Evolutionary conservation across 2,113 vertebrate genomes (phyloP).

Genomic region (Dunckerocampus dactyliophorus): DNA sequence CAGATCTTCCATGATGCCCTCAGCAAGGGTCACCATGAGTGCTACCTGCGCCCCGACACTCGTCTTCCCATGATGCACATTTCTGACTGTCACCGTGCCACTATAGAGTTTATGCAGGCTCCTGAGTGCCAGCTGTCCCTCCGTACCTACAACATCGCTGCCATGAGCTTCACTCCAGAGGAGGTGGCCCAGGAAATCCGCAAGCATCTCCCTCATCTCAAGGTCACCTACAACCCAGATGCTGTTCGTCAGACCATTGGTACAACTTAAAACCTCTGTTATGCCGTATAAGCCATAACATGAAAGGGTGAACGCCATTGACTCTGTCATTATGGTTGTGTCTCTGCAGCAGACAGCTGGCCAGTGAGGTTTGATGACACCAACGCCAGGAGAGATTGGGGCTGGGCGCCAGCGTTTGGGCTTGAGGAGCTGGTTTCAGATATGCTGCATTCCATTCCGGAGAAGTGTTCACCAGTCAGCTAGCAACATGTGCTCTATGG

Average conservation of each 20-base stretch:
- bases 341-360: slow-evolving; percentile 74
- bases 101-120: slow-evolving; percentile 73
- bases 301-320: too few relatives aligned
- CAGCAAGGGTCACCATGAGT: slow-evolving; percentile 71
- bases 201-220: slow-evolving; percentile 72
- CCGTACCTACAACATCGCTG: slow-evolving; percentile 76
- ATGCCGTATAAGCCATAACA: too few relatives aligned
- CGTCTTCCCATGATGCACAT: slow-evolving; percentile 80
- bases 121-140: slow-evolving; percentile 67
- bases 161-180: slow-evolving; percentile 77
- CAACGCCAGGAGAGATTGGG: slow-evolving; percentile 74
- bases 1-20: slow-evolving; percentile 77
- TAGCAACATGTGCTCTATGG: slow-evolving; percentile 31
- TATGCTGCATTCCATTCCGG: slow-evolving; percentile 62
- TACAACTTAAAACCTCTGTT: slow-evolving; percentile 25
- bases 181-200: slow-evolving; percentile 71
- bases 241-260: slow-evolving; percentile 72
- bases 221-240: slow-evolving; percentile 73
- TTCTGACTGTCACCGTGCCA: slow-evolving; percentile 75
- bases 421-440: slow-evolving; percentile 70
- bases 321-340: background rate
- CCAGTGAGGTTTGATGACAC: slow-evolving; percentile 74
- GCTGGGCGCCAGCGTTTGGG: slow-evolving; percentile 61
- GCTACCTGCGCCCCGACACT: slow-evolving; percentile 71
- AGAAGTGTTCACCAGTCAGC: slow-evolving; percentile 62